These are phyloP conservation scores for Semicossyphus pulcher DNA, from an alignment of 2,113 vertebrate species.

Conservation along the genomic window DNA sequence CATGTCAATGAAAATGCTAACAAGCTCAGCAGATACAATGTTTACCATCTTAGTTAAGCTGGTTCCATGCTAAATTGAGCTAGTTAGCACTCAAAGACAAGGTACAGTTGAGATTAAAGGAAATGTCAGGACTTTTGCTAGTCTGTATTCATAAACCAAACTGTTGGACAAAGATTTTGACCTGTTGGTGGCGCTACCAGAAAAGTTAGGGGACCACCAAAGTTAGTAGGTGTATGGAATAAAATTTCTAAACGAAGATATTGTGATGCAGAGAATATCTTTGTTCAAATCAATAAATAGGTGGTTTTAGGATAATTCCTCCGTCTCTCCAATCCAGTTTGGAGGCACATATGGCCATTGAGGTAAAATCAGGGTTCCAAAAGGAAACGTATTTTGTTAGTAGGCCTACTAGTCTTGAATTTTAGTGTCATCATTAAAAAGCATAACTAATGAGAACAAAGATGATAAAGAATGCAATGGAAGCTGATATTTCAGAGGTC, in stretches of 20 bases:
- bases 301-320: background rate
- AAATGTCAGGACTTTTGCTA: no score
- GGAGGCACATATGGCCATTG: background rate
- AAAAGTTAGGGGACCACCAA: no score
- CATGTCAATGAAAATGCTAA: background rate
- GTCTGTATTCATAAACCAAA: no score
- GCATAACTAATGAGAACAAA: background rate
- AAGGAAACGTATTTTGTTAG: background rate
- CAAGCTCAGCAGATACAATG: background rate
- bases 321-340: background rate
- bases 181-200: no score
- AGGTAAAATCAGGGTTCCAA: background rate
- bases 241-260: no score
- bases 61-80: no score
- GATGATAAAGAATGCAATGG: background rate
- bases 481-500: background rate
- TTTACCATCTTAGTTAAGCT: no score
- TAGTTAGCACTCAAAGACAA: no score
- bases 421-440: background rate
- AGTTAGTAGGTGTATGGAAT: no score
- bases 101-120: no score
- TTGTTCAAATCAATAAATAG: background rate
- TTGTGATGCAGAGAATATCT: background rate
- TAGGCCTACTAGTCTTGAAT: background rate
- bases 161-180: no score